These are phyloP conservation scores for Nephrocerus scutellatus DNA, from an alignment of 2,888 invertebrate species.

Conservation along the genomic window DNA sequence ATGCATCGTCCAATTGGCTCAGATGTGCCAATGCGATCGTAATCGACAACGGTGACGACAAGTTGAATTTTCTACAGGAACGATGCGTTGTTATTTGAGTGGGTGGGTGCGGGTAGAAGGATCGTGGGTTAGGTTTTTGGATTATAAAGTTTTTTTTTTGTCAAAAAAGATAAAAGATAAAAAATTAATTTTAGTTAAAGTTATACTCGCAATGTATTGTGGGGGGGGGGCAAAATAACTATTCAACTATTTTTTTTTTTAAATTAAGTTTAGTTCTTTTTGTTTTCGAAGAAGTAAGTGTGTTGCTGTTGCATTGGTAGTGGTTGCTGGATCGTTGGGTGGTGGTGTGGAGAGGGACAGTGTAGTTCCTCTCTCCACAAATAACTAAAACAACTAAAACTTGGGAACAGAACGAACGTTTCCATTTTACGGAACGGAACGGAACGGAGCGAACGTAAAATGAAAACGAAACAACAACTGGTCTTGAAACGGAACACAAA, in stretches of 20 bases:
- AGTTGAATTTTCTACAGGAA: constrained; percentile 88
- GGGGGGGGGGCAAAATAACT: background rate
- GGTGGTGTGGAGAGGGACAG: too few relatives aligned
- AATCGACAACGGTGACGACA: constrained; percentile 98
- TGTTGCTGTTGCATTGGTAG: constrained; percentile 1
- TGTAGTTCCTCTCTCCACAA: too few relatives aligned
- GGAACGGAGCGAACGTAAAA: too few relatives aligned
- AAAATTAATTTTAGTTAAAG: too few relatives aligned
- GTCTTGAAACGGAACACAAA: too few relatives aligned
- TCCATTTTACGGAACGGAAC: too few relatives aligned
- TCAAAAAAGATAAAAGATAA: constrained; percentile 6
- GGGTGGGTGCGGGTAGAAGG: too few relatives aligned
- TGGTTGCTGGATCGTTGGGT: constrained; percentile 9
- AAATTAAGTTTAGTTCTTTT: constrained; percentile 9
- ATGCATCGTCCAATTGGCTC: constrained; percentile 98
- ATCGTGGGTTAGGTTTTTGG: too few relatives aligned
- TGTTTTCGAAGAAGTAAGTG: constrained; percentile 4
- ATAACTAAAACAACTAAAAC: too few relatives aligned
- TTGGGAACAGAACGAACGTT: too few relatives aligned
- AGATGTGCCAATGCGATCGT: constrained; percentile 99
- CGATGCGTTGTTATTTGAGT: constrained; percentile 16
- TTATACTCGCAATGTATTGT: background rate
- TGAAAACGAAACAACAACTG: too few relatives aligned
- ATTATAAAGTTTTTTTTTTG: constrained; percentile 10
- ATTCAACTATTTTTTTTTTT: constrained; percentile 4